These are phyloP conservation scores for Gymnoscopelus microlampas DNA, from an alignment of 2,797 vertebrate genomes.

Conservation along the genomic window DNA sequence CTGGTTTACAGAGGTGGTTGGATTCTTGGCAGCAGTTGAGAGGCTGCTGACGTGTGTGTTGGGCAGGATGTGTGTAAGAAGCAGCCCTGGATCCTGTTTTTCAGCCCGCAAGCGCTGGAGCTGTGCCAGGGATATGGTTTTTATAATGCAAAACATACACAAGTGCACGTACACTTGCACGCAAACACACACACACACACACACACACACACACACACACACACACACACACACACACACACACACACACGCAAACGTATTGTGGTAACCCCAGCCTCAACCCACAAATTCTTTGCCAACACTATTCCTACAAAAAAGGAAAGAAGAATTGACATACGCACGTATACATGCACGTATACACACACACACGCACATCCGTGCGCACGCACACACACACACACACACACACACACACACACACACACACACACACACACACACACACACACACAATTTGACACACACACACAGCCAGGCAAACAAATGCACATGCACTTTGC, in stretches of 20 bases:
- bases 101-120: constrained; percentile 71
- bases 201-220: constrained; percentile 24
- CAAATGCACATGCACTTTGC: no score
- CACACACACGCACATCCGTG: neutral
- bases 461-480: neutral
- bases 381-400: constrained; percentile 3
- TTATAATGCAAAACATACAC: constrained; percentile 64
- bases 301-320: constrained; percentile 29
- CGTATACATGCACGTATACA: constrained; percentile 7
- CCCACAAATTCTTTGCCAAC: constrained; percentile 51
- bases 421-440: neutral
- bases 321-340: constrained; percentile 16
- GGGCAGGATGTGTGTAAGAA: constrained; percentile 82
- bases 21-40: constrained; percentile 75
- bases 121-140: constrained; percentile 60
- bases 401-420: neutral
- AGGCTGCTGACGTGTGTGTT: constrained; percentile 75
- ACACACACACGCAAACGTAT: constrained; percentile 23
- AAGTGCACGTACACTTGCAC: neutral
- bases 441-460: neutral
- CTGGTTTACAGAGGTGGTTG: constrained; percentile 65
- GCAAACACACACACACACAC: constrained; percentile 26
- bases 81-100: constrained; percentile 79
- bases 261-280: constrained; percentile 53
- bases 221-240: constrained; percentile 10